Percentiles rank a stretch among this genome's conserved stretches.
Conservation (phyloP, 2,888 invertebrate genomes). For the Opisthograptis luteolata region DNA sequence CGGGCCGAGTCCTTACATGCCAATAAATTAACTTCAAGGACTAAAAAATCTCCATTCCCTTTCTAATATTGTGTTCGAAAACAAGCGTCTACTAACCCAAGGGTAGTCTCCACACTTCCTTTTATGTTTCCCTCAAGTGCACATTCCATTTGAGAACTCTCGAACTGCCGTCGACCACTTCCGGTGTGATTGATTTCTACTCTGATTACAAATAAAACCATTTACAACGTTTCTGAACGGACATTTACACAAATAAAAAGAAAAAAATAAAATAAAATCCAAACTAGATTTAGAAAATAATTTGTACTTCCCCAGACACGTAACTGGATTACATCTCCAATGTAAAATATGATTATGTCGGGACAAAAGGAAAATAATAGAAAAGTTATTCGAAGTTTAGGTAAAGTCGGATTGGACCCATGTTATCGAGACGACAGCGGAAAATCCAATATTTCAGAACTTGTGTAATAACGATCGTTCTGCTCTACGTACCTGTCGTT, state of each 20-base stretch:
- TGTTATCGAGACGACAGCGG: slow-evolving; percentile 32
- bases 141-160: slow-evolving; percentile 1
- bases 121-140: neutral
- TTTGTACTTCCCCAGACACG: neutral
- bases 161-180: neutral
- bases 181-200: slow-evolving; percentile 16
- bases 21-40: neutral
- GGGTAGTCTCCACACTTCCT: slow-evolving; percentile 6
- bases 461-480: slow-evolving; percentile 34
- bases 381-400: slow-evolving; percentile 28
- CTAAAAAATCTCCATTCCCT: neutral
- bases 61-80: neutral
- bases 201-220: slow-evolving; percentile 1
- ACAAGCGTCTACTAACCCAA: neutral
- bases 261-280: neutral
- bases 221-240: too few relatives aligned
- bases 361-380: slow-evolving; percentile 33
- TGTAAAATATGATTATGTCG: slow-evolving; percentile 28
- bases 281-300: neutral
- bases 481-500: slow-evolving; percentile 29
- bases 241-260: too few relatives aligned
- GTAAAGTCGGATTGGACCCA: slow-evolving; percentile 25
- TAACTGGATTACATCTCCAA: slow-evolving; percentile 12
- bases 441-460: slow-evolving; percentile 33
- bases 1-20: too few relatives aligned